Evolutionary conservation across 2,888 invertebrate genomes (phyloP).

Genomic region (Eupithecia exiguata): DNA sequence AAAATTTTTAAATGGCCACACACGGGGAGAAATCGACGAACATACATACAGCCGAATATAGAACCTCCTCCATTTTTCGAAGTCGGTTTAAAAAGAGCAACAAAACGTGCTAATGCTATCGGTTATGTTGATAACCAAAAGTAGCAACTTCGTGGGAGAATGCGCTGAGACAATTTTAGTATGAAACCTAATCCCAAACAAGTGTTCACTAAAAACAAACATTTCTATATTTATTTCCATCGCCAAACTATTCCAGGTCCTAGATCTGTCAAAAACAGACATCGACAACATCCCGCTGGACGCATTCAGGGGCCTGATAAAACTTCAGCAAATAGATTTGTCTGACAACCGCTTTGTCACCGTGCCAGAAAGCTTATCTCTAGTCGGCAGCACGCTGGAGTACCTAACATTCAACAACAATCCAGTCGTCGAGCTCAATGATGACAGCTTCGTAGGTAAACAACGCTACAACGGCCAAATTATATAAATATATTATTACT

Average conservation of each 20-base stretch:
- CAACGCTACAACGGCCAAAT: slow-evolving; percentile 4
- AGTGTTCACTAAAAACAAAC: neutral
- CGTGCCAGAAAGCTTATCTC: slow-evolving; percentile 83
- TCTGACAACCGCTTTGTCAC: slow-evolving; percentile 84
- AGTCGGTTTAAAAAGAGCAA: neutral
- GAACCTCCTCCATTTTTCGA: too few relatives aligned
- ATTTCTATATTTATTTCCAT: neutral
- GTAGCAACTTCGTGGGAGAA: neutral
- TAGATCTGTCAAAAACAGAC: slow-evolving; percentile 84
- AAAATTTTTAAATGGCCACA: too few relatives aligned
- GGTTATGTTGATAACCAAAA: neutral
- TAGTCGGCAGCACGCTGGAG: slow-evolving; percentile 81
- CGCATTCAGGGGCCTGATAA: slow-evolving; percentile 77
- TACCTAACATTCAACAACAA: slow-evolving; percentile 86
- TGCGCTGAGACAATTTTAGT: neutral
- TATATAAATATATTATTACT: neutral
- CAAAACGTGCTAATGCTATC: neutral
- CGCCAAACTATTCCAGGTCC: slow-evolving; percentile 64
- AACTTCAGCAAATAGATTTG: slow-evolving; percentile 83
- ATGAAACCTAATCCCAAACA: slow-evolving; percentile 4
- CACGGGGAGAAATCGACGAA: too few relatives aligned
- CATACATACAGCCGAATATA: too few relatives aligned
- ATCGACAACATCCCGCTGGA: slow-evolving; percentile 82
- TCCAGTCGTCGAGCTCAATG: slow-evolving; percentile 82
- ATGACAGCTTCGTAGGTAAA: slow-evolving; percentile 84